Percentiles rank a stretch among this genome's conserved stretches.
phyloP scores from a whole-genome alignment of 1,140 invertebrate genomes.

The Drosophila simulans region DNA sequence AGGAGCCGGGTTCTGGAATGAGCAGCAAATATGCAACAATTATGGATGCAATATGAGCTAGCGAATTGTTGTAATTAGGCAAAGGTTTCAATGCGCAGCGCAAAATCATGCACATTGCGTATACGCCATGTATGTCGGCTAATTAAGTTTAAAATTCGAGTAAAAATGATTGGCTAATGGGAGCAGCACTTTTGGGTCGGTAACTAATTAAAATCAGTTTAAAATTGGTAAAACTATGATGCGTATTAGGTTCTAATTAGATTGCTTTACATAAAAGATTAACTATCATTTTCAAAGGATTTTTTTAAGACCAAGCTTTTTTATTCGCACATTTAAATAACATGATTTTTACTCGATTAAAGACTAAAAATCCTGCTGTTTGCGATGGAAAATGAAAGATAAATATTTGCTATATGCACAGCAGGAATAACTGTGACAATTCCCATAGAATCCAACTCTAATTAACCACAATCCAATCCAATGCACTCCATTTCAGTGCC shows the following conservation, averaged over 20 bases:
- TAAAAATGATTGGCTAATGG: not conserved
- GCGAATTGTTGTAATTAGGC: slow-evolving; percentile 52
- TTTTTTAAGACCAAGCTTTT: no score
- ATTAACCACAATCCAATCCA: slow-evolving; percentile 46
- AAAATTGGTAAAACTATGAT: not conserved
- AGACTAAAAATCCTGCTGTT: not conserved
- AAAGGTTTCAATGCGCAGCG: slow-evolving; percentile 18
- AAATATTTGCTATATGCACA: not conserved
- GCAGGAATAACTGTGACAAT: slow-evolving; percentile 23
- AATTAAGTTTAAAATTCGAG: not conserved
- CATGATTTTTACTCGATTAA: no score
- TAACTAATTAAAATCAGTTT: not conserved
- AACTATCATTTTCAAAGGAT: no score
- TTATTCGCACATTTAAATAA: no score
- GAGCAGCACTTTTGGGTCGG: not conserved
- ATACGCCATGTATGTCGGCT: slow-evolving; percentile 9
- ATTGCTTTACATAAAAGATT: not conserved
- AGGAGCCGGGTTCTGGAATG: slow-evolving; percentile 32
- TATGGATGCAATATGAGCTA: slow-evolving; percentile 46
- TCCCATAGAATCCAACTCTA: slow-evolving; percentile 21
- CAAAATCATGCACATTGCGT: slow-evolving; percentile 4
- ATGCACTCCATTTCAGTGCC: no score
- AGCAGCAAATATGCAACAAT: slow-evolving; percentile 58
- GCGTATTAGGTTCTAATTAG: not conserved
- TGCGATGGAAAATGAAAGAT: slow-evolving; percentile 23